Evolutionary conservation across 2,888 invertebrate species (phyloP), one percentile per base, ranked within the genome.

Genomic region (Oscheius sp.): DNA sequence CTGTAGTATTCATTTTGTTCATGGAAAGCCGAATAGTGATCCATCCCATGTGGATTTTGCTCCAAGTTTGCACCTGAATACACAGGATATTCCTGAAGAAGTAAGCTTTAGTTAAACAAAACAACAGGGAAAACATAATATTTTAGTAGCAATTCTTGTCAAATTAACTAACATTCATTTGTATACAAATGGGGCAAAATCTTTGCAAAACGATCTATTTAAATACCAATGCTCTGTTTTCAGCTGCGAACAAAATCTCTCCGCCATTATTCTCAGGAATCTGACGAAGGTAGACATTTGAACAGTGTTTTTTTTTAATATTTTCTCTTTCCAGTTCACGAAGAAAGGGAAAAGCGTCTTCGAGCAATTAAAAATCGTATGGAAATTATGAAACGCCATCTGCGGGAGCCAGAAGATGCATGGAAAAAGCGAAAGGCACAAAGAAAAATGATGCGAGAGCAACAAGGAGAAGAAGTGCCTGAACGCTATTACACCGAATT

Each of bases 41-140:
- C 55, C 68, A 21, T 18, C 27, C 13, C 53, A 68, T 27, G 53
- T 41, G 9, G 68, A 68, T n/a, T 68, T 68, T 41, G 55, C 25
- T 55, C 68, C 68, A 29, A 29, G 35, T n/a, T 21, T 53, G n/a
- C 52, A 25, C n/a, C 29, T 68, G 43, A 29, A 27, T 13, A 18
- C 25, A 13, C 13, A 68, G 43, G 23, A n/a, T 21, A 21, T 61
- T 18, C 41, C 61, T 2, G 43, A 61, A 1, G 41, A 41, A 21
- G 61, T 61, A 49, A 3, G 49, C 49, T 13, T 13, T n/a, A n/a
- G n/a, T n/a, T n/a, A n/a, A n/a, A n/a, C n/a, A n/a, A n/a, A n/a
- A n/a, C n/a, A n/a, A n/a, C n/a, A n/a, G n/a, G n/a, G n/a, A n/a
- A n/a, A n/a, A n/a, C n/a, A n/a, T n/a, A n/a, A n/a, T n/a, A n/a